phyloP scores from a whole-genome alignment of 1,140 invertebrate species.

The Plectrocnemia conspersa region DNA sequence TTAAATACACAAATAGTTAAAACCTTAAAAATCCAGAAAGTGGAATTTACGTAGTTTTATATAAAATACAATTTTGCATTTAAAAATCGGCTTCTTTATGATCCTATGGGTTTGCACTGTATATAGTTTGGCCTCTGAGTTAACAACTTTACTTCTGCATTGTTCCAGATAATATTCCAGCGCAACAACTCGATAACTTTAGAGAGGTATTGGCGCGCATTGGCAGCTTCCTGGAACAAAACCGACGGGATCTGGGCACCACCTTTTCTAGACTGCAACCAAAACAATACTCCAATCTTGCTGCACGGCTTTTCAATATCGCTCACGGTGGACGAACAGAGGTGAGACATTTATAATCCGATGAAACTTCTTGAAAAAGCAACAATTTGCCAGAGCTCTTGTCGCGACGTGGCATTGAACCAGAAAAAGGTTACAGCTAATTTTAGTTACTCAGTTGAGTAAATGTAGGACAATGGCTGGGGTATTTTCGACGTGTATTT shows the following conservation, averaged over 20 bases:
- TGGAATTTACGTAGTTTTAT: too few species aligned
- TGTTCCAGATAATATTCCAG: conserved; percentile 30
- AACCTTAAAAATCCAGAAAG: too few species aligned
- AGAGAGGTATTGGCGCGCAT: conserved; percentile 27
- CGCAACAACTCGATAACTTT: conserved; percentile 23
- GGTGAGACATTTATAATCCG: too few species aligned
- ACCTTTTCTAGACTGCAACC: conserved; percentile 27
- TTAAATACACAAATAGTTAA: too few species aligned
- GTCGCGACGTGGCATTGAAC: background rate
- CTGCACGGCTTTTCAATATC: conserved; percentile 29
- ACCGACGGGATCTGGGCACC: conserved; percentile 23
- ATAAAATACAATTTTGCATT: too few species aligned
- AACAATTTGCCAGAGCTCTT: too few species aligned
- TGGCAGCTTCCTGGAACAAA: conserved; percentile 30
- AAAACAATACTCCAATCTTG: conserved; percentile 10
- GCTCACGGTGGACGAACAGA: conserved; percentile 20
- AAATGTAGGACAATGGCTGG: too few species aligned
- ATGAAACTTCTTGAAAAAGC: too few species aligned
- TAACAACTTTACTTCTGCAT: too few species aligned
- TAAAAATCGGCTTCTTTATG: too few species aligned
- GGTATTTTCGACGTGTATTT: background rate
- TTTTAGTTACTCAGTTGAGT: background rate
- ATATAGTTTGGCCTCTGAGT: too few species aligned
- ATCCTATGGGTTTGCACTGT: too few species aligned
- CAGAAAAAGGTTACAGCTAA: background rate